phyloP scores from a whole-genome alignment of 2,113 vertebrate species.

The Symphodus melops region DNA sequence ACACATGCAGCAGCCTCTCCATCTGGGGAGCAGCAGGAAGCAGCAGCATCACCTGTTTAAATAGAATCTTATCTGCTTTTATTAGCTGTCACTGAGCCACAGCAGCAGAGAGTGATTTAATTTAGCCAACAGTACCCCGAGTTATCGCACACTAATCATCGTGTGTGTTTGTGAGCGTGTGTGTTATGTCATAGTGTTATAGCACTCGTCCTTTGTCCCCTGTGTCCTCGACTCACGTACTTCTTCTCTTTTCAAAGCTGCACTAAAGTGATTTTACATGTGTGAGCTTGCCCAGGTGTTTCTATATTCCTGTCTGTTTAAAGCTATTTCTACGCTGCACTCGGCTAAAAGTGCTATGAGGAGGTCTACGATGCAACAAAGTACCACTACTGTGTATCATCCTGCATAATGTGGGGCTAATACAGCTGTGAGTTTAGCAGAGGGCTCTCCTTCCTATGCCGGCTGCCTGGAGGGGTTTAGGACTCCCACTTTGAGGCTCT shows the following conservation, averaged over 20 bases:
- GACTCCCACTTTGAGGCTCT: slow-evolving; percentile 14
- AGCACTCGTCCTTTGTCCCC: slow-evolving; percentile 6
- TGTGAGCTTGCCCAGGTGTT: background rate
- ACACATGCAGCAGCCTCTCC: background rate
- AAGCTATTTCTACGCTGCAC: background rate
- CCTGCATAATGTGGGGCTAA: slow-evolving; percentile 51
- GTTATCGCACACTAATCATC: slow-evolving; percentile 38
- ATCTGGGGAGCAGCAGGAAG: slow-evolving; percentile 30
- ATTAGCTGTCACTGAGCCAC: slow-evolving; percentile 34
- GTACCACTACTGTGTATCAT: slow-evolving; percentile 14
- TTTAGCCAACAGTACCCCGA: slow-evolving; percentile 14
- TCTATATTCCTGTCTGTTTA: background rate
- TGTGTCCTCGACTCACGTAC: background rate
- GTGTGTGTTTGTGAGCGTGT: slow-evolving; percentile 1
- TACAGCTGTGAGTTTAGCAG: slow-evolving; percentile 4
- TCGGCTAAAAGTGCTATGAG: slow-evolving; percentile 5
- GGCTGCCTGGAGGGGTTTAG: slow-evolving; percentile 19
- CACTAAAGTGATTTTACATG: background rate
- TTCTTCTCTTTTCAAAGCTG: background rate
- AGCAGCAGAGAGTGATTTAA: slow-evolving; percentile 37
- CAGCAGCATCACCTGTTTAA: slow-evolving; percentile 34
- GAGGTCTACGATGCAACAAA: slow-evolving; percentile 25
- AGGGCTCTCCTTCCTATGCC: slow-evolving; percentile 11
- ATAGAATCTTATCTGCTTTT: slow-evolving; percentile 31
- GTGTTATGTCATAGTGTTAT: slow-evolving; percentile 16